A percentile compares a stretch with the other conserved stretches of the same genome.
phyloP scores from a whole-genome alignment of 2,113 vertebrate species.

The Ancistrus triradiatus region DNA sequence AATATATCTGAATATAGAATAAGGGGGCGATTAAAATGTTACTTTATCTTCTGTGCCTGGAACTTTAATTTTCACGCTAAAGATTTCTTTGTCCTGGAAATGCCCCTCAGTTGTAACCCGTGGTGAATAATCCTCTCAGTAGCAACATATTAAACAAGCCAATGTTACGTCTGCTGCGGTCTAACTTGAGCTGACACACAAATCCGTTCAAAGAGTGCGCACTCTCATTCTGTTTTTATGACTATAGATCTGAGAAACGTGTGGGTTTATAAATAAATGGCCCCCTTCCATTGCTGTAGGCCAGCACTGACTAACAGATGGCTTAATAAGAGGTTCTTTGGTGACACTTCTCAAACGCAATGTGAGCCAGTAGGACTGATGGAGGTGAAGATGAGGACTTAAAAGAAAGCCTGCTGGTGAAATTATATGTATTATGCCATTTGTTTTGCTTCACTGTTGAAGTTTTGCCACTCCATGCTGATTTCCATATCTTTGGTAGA shows the following conservation, averaged over 20 bases:
- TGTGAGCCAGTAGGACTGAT: slow-evolving; percentile 1
- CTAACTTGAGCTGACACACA: slow-evolving; percentile 17
- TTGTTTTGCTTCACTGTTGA: too few species aligned
- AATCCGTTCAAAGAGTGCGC: slow-evolving; percentile 4
- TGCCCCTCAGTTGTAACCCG: neutral
- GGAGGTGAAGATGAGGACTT: slow-evolving; percentile 12
- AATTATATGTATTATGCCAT: neutral
- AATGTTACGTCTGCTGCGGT: slow-evolving; percentile 9
- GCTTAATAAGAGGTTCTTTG: slow-evolving; percentile 14
- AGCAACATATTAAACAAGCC: neutral
- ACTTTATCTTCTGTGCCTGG: too few species aligned
- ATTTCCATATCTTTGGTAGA: too few species aligned
- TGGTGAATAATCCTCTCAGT: slow-evolving; percentile 4
- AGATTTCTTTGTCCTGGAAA: neutral
- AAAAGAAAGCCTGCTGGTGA: neutral
- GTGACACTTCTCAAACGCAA: slow-evolving; percentile 4
- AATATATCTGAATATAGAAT: too few species aligned
- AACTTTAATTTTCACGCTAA: too few species aligned
- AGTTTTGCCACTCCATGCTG: too few species aligned
- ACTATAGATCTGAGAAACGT: slow-evolving; percentile 13
- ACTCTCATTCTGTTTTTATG: slow-evolving; percentile 22
- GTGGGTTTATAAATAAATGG: slow-evolving; percentile 5
- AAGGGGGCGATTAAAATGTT: too few species aligned
- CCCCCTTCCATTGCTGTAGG: neutral
- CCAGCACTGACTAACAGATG: slow-evolving; percentile 13